Evolutionary conservation across 2,113 vertebrate species (phyloP).

Genomic region (Poeciliopsis turrubarensis): DNA sequence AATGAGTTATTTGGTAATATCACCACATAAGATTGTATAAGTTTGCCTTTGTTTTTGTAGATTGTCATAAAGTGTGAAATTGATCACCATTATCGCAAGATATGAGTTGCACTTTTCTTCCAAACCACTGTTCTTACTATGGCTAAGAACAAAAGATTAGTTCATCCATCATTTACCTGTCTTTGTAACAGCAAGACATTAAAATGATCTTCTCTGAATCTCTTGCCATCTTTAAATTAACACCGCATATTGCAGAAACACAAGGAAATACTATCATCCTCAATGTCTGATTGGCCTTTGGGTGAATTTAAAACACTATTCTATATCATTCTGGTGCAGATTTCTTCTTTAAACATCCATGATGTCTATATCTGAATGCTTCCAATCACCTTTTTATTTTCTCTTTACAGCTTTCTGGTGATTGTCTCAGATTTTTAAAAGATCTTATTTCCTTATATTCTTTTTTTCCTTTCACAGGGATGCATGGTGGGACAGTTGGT

Average conservation of each 20-base stretch:
- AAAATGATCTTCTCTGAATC: constrained; percentile 40
- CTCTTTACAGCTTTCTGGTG: neutral
- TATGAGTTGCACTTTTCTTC: constrained; percentile 15
- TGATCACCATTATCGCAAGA: constrained; percentile 25
- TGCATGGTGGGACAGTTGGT: neutral
- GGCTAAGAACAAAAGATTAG: constrained; percentile 14
- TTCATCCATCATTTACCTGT: constrained; percentile 1
- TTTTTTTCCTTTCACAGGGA: neutral
- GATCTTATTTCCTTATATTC: neutral
- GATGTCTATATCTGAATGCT: neutral
- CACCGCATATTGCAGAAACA: constrained; percentile 49
- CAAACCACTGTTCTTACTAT: constrained; percentile 13
- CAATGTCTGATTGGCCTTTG: neutral
- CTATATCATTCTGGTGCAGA: neutral
- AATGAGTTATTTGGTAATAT: neutral
- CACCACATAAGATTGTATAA: neutral
- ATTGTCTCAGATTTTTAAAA: neutral
- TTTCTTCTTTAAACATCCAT: neutral
- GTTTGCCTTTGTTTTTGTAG: constrained; percentile 17
- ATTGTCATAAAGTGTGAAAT: constrained; percentile 32
- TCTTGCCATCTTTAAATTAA: constrained; percentile 59
- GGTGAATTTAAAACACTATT: neutral
- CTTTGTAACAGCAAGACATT: constrained; percentile 48
- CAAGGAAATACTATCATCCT: neutral
- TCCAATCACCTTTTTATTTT: too few relatives aligned